Percentiles rank a stretch among this genome's conserved stretches.
Conservation (phyloP, 2,113 vertebrate species). For the Carollia perspicillata region DNA sequence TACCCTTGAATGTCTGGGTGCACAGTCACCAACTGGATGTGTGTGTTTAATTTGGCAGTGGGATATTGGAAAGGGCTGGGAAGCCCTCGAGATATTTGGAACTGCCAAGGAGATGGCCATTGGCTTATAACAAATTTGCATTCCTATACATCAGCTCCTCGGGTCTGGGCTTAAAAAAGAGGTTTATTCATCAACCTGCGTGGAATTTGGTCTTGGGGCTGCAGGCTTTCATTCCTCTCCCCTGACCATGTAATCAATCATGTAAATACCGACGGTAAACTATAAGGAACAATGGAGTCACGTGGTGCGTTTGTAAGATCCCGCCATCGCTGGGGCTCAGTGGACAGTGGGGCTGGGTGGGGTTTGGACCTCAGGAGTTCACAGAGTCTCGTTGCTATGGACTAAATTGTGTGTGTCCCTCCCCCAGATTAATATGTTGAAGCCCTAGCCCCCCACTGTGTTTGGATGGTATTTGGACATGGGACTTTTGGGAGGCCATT, state of each 20-base stretch:
- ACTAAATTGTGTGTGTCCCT: neutral
- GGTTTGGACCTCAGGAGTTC: accelerated
- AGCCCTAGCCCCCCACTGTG: neutral
- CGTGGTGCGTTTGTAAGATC: neutral
- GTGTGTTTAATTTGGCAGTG: constrained; percentile 76
- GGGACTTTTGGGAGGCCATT: neutral
- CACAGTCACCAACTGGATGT: constrained; percentile 15
- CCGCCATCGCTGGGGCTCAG: neutral
- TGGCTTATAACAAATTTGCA: constrained; percentile 40
- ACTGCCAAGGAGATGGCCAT: constrained; percentile 2
- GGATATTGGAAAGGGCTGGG: neutral
- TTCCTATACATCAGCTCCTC: neutral
- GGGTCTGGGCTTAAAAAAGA: constrained; percentile 31
- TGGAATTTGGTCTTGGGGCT: constrained; percentile 39
- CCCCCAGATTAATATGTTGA: neutral
- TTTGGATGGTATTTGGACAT: neutral
- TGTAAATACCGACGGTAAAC: neutral
- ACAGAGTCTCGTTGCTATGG: accelerated
- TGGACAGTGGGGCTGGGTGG: neutral
- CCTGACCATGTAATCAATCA: constrained; percentile 43
- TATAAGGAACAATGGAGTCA: neutral
- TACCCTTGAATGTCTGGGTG: constrained; percentile 15
- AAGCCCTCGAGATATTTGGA: neutral
- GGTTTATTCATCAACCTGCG: constrained; percentile 49
- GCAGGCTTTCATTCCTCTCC: constrained; percentile 9